These are phyloP conservation scores for Leucoraja ocellata DNA, from an alignment of 2,797 vertebrate species.

Conservation along the genomic window DNA sequence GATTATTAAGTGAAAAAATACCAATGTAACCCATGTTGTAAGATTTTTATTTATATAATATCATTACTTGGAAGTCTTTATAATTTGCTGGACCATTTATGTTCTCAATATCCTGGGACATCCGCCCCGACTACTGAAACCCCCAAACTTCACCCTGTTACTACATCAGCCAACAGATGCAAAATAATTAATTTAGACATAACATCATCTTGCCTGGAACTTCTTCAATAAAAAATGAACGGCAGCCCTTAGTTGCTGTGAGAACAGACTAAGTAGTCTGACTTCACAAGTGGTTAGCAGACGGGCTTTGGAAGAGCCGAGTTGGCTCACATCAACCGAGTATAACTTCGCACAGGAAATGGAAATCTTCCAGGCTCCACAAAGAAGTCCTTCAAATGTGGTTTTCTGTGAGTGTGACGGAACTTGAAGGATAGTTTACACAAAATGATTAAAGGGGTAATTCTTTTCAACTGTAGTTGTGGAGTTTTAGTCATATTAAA, in stretches of 20 bases:
- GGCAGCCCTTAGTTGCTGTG: not conserved
- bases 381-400: not conserved
- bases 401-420: not conserved
- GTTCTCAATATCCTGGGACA: not conserved
- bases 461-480: not conserved
- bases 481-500: not conserved
- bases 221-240: not conserved
- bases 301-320: not conserved
- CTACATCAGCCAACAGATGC: not conserved
- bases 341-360: not conserved
- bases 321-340: constrained; percentile 4
- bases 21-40: not conserved
- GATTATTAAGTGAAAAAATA: not conserved
- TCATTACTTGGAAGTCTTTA: not conserved
- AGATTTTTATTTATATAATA: not conserved
- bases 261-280: not conserved
- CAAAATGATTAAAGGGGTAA: not conserved
- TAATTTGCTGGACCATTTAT: not conserved
- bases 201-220: not conserved
- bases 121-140: not conserved
- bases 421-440: not conserved
- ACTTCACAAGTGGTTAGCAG: constrained; percentile 4
- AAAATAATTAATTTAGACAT: not conserved
- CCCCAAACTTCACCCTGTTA: not conserved
- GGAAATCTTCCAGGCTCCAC: not conserved